These are phyloP conservation scores for Rutilus rutilus DNA, from an alignment of 2,113 vertebrate species.

Conservation along the genomic window DNA sequence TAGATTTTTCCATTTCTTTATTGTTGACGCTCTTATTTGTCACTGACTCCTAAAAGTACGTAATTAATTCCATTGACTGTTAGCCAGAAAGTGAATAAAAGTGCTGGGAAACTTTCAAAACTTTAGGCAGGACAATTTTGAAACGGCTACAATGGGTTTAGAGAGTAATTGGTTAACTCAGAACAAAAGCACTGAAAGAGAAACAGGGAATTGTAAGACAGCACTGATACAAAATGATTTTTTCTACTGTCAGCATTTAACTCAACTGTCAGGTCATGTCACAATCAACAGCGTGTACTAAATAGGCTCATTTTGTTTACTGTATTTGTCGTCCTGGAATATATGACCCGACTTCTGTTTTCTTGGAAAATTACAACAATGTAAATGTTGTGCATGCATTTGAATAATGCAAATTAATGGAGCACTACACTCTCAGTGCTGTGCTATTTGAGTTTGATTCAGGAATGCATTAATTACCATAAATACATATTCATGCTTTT, in stretches of 20 bases:
- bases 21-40: neutral
- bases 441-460: constrained; percentile 24
- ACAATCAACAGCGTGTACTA: neutral
- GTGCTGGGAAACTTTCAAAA: neutral
- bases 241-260: neutral
- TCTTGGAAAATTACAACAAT: constrained; percentile 27
- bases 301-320: neutral
- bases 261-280: neutral
- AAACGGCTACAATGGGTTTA: constrained; percentile 4
- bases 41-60: neutral
- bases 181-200: neutral
- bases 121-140: neutral
- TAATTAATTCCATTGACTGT: neutral
- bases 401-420: constrained; percentile 28
- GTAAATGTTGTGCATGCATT: constrained; percentile 14
- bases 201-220: neutral
- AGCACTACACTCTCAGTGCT: neutral
- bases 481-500: constrained; percentile 46
- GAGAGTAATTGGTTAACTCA: neutral
- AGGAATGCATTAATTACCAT: constrained; percentile 23
- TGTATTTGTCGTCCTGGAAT: neutral
- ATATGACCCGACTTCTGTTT: neutral
- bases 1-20: neutral
- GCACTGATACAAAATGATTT: neutral
- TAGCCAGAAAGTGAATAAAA: neutral